A percentile compares a stretch with the other conserved stretches of the same genome.
These are phyloP conservation scores for Phrynosoma blainvillii DNA, from an alignment of 2,113 vertebrate genomes.

Conservation along the genomic window DNA sequence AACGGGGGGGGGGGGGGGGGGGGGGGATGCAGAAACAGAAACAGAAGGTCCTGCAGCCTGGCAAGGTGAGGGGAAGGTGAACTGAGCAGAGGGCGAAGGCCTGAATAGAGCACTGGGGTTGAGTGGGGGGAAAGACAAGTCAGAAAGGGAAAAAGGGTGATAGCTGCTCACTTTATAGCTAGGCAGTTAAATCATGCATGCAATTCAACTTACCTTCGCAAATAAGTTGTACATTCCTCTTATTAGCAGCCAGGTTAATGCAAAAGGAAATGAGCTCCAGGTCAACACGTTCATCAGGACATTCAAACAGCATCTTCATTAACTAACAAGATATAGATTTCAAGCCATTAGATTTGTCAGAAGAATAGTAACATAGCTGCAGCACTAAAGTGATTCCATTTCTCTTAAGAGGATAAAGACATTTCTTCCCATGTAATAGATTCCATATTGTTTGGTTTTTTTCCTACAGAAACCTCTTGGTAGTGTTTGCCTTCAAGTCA, in stretches of 20 bases:
- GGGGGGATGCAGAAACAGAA: too few species aligned
- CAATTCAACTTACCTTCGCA: conserved; percentile 86
- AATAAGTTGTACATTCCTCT: conserved; percentile 91
- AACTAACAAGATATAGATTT: conserved; percentile 78
- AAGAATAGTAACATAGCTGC: neutral
- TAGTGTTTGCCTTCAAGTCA: too few species aligned
- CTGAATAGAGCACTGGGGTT: too few species aligned
- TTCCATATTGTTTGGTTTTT: too few species aligned
- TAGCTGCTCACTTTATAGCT: neutral
- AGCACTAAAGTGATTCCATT: neutral
- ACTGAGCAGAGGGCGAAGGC: too few species aligned
- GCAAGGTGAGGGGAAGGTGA: too few species aligned
- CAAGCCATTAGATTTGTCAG: conserved; percentile 9
- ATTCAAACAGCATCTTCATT: conserved; percentile 93
- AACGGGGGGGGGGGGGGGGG: too few species aligned
- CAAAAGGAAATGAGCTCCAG: conserved; percentile 94
- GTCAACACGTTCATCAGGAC: conserved; percentile 85
- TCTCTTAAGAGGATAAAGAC: neutral
- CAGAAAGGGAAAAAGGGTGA: too few species aligned
- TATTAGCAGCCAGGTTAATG: conserved; percentile 97
- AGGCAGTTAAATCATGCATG: neutral
- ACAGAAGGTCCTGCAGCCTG: too few species aligned
- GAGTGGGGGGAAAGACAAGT: too few species aligned
- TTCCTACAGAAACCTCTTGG: too few species aligned
- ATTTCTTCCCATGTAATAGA: neutral